Percentiles rank a stretch among this genome's conserved stretches.
These are phyloP conservation scores for Pseudanteris insignis DNA, from an alignment of 2,888 invertebrate genomes.

Conservation along the genomic window DNA sequence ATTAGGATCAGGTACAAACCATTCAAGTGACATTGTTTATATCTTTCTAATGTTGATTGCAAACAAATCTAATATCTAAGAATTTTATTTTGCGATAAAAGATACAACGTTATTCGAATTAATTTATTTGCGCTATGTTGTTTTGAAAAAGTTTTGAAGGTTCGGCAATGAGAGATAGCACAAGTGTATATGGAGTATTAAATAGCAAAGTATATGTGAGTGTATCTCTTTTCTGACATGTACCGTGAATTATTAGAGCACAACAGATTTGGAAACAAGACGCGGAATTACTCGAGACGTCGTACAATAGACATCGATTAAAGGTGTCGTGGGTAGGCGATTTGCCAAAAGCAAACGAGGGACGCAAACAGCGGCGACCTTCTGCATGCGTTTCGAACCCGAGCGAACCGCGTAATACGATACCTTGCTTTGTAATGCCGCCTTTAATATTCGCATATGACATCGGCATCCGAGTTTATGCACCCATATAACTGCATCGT, in stretches of 20 bases:
- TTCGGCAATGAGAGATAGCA: too few relatives aligned
- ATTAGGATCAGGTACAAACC: too few relatives aligned
- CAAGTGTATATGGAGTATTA: too few relatives aligned
- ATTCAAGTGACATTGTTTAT: too few relatives aligned
- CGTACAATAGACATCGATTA: slow-evolving; percentile 42
- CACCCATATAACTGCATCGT: slow-evolving; percentile 28
- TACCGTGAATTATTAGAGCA: slow-evolving; percentile 30
- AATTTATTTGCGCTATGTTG: background rate
- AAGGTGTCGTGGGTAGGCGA: slow-evolving; percentile 25
- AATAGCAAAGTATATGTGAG: too few relatives aligned
- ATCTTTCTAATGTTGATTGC: too few relatives aligned
- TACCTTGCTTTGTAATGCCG: slow-evolving; percentile 26
- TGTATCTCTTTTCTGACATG: slow-evolving; percentile 8
- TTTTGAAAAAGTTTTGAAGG: too few relatives aligned
- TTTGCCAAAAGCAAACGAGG: slow-evolving; percentile 43
- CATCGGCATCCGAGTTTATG: slow-evolving; percentile 36
- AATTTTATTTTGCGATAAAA: too few relatives aligned
- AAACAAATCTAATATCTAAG: too few relatives aligned
- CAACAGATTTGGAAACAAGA: slow-evolving; percentile 28
- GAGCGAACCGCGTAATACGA: slow-evolving; percentile 30
- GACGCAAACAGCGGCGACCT: slow-evolving; percentile 37
- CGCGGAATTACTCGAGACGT: slow-evolving; percentile 17
- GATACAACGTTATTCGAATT: background rate
- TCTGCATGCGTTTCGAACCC: slow-evolving; percentile 22
- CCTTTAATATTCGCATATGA: slow-evolving; percentile 26